A percentile compares a stretch with the other conserved stretches of the same genome.
Evolutionary conservation across 2,797 vertebrate species (phyloP).

Genomic region (Linurgus olivaceus): DNA sequence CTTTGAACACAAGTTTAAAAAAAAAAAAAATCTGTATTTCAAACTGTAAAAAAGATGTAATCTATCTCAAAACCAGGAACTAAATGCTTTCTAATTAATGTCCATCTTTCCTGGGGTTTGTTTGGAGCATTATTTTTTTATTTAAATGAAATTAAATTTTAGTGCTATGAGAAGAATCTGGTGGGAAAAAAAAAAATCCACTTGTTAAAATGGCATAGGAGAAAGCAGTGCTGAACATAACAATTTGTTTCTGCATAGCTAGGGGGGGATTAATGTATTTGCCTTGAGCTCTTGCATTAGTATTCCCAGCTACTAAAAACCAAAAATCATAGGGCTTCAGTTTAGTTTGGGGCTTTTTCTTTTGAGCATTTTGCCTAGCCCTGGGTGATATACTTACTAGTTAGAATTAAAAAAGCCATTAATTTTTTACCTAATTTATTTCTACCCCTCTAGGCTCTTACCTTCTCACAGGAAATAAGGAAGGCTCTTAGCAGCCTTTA

Average conservation of each 20-base stretch:
- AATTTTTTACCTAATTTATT: constrained; percentile 61
- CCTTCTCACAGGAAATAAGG: constrained; percentile 9
- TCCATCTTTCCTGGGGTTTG: not conserved
- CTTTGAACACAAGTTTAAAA: not conserved
- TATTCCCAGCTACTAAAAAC: constrained; percentile 20
- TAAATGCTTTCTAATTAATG: not conserved
- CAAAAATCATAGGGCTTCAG: constrained; percentile 23
- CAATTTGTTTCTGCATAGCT: constrained; percentile 2
- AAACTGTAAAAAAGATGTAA: not conserved
- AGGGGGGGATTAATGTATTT: constrained; percentile 22
- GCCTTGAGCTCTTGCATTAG: constrained; percentile 53
- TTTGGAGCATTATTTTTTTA: not conserved
- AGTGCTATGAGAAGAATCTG: not conserved
- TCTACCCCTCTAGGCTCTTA: not conserved
- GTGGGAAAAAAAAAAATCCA: not conserved
- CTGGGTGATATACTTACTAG: constrained; percentile 44
- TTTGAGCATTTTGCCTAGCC: not conserved
- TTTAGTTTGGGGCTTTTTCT: not conserved
- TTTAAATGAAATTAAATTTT: constrained; percentile 52
- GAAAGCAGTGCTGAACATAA: not conserved
- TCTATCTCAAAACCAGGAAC: not conserved
- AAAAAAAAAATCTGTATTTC: not conserved
- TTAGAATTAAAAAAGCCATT: constrained; percentile 48
- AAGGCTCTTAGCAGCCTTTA: not conserved
- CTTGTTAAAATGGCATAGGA: constrained; percentile 42